phyloP scores from a whole-genome alignment of 2,797 vertebrate genomes.

The Lithobates sylvaticus region DNA sequence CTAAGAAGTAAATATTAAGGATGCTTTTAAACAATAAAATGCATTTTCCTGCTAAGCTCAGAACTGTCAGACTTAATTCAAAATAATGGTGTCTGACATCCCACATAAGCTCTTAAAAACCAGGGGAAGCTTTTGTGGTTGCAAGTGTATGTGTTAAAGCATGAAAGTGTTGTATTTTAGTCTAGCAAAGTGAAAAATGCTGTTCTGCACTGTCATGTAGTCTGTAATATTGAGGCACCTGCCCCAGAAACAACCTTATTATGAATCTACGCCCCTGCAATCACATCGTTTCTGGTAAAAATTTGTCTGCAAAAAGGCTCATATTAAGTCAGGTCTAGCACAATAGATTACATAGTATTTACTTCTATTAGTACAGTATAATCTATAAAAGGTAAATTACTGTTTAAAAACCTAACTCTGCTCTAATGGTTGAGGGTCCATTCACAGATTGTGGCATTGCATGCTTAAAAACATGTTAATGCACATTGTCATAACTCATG shows the following conservation, averaged over 20 bases:
- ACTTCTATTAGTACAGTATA: too few species aligned
- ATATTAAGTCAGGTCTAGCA: too few species aligned
- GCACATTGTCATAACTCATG: too few species aligned
- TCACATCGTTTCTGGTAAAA: too few species aligned
- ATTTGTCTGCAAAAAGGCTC: too few species aligned
- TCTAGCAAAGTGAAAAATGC: conserved; percentile 65
- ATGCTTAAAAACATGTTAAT: too few species aligned
- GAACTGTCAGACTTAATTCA: conserved; percentile 68
- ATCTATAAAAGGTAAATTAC: too few species aligned
- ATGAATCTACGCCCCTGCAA: conserved; percentile 37
- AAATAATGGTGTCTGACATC: conserved; percentile 65
- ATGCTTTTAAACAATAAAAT: conserved; percentile 70
- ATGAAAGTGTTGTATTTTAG: conserved; percentile 68
- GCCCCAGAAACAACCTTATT: conserved; percentile 63
- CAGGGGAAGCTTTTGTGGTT: conserved; percentile 64
- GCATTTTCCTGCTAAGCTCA: conserved; percentile 68
- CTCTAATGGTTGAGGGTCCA: too few species aligned
- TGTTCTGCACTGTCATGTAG: conserved; percentile 58
- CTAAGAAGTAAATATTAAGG: conserved; percentile 53
- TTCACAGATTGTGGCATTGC: too few species aligned
- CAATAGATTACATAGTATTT: too few species aligned
- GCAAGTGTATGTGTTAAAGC: conserved; percentile 69
- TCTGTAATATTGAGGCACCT: conserved; percentile 62
- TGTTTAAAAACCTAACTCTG: too few species aligned
- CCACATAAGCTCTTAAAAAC: conserved; percentile 68